These are phyloP conservation scores for Dolichomitus sp. DNA, from an alignment of 2,888 invertebrate genomes.

Conservation along the genomic window DNA sequence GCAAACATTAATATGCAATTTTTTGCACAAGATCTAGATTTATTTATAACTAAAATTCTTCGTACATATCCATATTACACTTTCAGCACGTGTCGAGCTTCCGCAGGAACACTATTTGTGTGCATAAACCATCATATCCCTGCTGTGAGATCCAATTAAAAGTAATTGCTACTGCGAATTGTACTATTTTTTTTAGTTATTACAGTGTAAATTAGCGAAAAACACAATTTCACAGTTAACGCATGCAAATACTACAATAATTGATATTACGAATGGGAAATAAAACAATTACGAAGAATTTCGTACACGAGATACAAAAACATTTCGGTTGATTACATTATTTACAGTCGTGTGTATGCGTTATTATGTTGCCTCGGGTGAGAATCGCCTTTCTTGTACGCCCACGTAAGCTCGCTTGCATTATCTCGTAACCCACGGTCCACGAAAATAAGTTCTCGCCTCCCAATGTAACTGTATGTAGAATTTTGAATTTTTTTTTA, in stretches of 20 bases:
- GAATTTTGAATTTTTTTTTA: slow-evolving; percentile 14
- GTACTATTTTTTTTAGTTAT: slow-evolving; percentile 1
- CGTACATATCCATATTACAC: background rate
- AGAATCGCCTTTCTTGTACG: slow-evolving; percentile 61
- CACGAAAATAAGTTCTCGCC: slow-evolving; percentile 40
- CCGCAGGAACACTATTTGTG: background rate
- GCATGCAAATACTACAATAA: background rate
- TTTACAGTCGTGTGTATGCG: slow-evolving; percentile 59
- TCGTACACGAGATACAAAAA: slow-evolving; percentile 53
- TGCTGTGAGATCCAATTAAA: slow-evolving; percentile 12
- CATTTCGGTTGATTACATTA: slow-evolving; percentile 68
- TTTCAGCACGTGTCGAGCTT: background rate
- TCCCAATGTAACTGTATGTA: slow-evolving; percentile 33
- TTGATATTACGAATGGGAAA: background rate
- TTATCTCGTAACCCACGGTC: slow-evolving; percentile 50
- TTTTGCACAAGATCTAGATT: no score
- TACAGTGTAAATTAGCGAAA: background rate
- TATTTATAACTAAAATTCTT: background rate
- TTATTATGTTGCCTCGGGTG: slow-evolving; percentile 60
- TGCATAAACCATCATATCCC: no score
- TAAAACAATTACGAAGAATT: background rate
- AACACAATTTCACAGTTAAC: background rate
- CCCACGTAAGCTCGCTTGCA: slow-evolving; percentile 58
- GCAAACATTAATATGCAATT: no score
- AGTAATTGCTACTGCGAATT: slow-evolving; percentile 22